A percentile compares a stretch with the other conserved stretches of the same genome.
phyloP scores from a whole-genome alignment of 2,113 vertebrate genomes.

The Cranoglanis bouderius region DNA sequence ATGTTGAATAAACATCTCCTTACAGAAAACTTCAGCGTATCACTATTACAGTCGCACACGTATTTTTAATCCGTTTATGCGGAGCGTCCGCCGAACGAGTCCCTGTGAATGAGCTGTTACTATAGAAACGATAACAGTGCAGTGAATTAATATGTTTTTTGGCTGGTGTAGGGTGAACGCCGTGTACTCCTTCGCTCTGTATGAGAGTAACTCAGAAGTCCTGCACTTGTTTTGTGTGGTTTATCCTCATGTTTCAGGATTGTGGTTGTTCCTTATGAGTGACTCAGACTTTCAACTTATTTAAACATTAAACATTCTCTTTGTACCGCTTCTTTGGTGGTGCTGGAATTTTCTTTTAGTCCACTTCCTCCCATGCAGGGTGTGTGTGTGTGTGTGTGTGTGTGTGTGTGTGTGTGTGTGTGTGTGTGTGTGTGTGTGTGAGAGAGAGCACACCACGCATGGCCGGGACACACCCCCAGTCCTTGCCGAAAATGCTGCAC shows the following conservation, averaged over 20 bases:
- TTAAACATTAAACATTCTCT: neutral
- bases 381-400: neutral
- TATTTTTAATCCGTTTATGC: neutral
- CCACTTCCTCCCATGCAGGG: constrained; percentile 17
- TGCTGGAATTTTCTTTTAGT: neutral
- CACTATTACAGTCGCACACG: too few species aligned
- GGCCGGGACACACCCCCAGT: neutral
- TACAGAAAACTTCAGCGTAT: neutral
- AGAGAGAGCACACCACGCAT: neutral
- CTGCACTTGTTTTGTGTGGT: neutral
- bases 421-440: neutral
- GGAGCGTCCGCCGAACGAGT: neutral
- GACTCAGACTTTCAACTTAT: constrained; percentile 8
- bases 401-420: constrained; percentile 7
- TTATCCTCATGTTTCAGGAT: neutral
- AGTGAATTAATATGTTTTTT: neutral
- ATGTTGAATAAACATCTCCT: neutral
- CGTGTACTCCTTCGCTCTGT: neutral
- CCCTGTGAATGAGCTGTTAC: neutral
- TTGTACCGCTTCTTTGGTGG: constrained; percentile 9
- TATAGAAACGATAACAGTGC: neutral
- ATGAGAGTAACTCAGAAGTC: neutral
- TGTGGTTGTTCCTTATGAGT: constrained; percentile 4
- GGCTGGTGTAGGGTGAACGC: neutral
- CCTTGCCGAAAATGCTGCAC: neutral